These are phyloP conservation scores for Caenorhabditis afra DNA, from an alignment of 2,888 invertebrate species.

Conservation along the genomic window DNA sequence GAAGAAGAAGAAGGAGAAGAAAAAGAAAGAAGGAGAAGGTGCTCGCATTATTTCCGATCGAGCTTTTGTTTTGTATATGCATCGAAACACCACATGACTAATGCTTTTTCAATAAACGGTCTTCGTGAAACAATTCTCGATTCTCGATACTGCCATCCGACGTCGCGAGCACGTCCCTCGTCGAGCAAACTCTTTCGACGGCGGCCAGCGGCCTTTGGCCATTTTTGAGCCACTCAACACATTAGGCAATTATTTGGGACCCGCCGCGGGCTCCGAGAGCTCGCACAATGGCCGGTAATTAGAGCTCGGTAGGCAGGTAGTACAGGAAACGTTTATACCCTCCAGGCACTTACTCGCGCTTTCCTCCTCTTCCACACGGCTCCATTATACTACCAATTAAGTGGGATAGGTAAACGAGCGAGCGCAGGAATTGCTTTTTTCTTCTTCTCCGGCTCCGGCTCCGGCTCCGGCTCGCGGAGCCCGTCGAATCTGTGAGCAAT, in stretches of 20 bases:
- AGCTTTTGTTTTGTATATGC: conserved; percentile 28
- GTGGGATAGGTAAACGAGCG: conserved; percentile 15
- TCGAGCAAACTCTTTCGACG: not conserved
- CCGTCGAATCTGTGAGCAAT: conserved; percentile 35
- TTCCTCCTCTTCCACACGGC: not conserved
- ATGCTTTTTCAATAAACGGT: conserved; percentile 20
- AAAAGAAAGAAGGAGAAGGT: conserved; percentile 10
- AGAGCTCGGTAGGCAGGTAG: conserved; percentile 26
- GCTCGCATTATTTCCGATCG: conserved; percentile 12
- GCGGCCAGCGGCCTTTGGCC: not conserved
- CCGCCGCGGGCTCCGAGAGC: conserved; percentile 20
- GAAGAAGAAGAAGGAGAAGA: conserved; percentile 8
- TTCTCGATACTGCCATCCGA: no score
- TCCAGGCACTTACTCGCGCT: conserved; percentile 17
- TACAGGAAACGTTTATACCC: conserved; percentile 54
- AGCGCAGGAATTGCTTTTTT: not conserved
- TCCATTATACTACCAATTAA: conserved; percentile 19
- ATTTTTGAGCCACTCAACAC: conserved; percentile 26
- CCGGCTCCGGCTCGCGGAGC: no score
- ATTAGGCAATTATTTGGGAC: conserved; percentile 48
- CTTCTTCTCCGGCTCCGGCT: not conserved
- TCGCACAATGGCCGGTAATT: conserved; percentile 46
- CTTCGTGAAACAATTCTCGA: not conserved
- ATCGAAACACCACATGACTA: conserved; percentile 21
- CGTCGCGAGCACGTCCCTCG: not conserved